Conservation (phyloP, 2,888 invertebrate genomes). For the Euphydryas editha region DNA sequence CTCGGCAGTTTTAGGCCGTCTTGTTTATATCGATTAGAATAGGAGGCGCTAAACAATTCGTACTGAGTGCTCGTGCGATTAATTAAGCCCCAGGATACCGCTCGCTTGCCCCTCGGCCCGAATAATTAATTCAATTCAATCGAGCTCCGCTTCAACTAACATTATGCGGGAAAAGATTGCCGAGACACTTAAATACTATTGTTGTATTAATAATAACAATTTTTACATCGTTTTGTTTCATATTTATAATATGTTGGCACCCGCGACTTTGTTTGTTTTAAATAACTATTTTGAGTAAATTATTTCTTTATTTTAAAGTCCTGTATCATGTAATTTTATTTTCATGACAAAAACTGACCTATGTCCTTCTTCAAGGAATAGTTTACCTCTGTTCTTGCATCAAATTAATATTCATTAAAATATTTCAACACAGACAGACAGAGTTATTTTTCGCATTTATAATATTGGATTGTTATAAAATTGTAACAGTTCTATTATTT, state of each 20-base stretch:
- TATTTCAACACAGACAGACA: too few species aligned
- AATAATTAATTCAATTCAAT: constrained; percentile 44
- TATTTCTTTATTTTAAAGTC: too few species aligned
- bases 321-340: too few species aligned
- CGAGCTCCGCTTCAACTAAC: constrained; percentile 27
- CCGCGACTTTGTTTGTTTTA: background rate
- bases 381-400: too few species aligned
- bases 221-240: background rate
- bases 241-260: background rate
- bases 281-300: too few species aligned
- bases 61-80: constrained; percentile 42
- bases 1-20: constrained; percentile 17
- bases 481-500: background rate
- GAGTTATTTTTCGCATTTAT: too few species aligned
- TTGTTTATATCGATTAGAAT: constrained; percentile 37
- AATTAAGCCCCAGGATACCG: constrained; percentile 48
- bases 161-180: constrained; percentile 32
- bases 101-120: constrained; percentile 33
- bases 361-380: too few species aligned
- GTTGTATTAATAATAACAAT: constrained; percentile 11
- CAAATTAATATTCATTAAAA: too few species aligned
- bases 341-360: too few species aligned
- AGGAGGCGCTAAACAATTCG: constrained; percentile 39
- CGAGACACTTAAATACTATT: constrained; percentile 16
- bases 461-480: background rate